Evolutionary conservation across 2,888 invertebrate species (phyloP), one percentile per base, ranked within the genome.

Genomic region (Arrhopalites spinosus): DNA sequence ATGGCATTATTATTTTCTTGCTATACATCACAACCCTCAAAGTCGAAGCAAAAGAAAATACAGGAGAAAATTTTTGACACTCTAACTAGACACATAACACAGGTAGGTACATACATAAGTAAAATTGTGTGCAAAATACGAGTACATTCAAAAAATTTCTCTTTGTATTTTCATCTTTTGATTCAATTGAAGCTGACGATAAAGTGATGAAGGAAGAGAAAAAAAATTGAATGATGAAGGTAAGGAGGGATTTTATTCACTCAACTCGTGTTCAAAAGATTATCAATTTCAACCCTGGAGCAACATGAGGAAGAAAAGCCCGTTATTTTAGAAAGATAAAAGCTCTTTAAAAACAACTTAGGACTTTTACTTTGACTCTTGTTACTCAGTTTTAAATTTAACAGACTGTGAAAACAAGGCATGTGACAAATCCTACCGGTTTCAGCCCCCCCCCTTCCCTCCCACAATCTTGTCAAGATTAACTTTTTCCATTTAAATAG

Each of bases 341-440:
- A 36, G 5, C 36, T 36, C n/a, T 25, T 59, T 59, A 59, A 17
- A 13, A 2, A 59, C 59, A 53, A 36, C 36, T 36, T 11, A 36
- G 11, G 3, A 7, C 36, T 11, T 7, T 36, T 11, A 7, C 36
- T 36, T 11, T 15, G 17, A 53, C 23, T 36, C 36, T 36, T 23
- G 11, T 66, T 66, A 30, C 43, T 23, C 45, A 20, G 43, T 70
- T 70, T 56, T 29, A 70, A 27, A 70, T 56, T 56, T 70, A 70
- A 70, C 70, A 70, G 70, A 70, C 56, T 70, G 70, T 56, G 56
- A 70, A 30, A 36, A 30, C 50, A 50, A 25, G 70, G 29, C 70
- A 56, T 56, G 36, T 70, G 70, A 70, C 70, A 70, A 70, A 70
- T 70, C 70, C 70, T 70, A 27, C 56, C 43, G 45, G 45, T 66